Evolutionary conservation across 2,888 invertebrate species (phyloP), one percentile per base, ranked within the genome.

Genomic region (Rhagium mordax): DNA sequence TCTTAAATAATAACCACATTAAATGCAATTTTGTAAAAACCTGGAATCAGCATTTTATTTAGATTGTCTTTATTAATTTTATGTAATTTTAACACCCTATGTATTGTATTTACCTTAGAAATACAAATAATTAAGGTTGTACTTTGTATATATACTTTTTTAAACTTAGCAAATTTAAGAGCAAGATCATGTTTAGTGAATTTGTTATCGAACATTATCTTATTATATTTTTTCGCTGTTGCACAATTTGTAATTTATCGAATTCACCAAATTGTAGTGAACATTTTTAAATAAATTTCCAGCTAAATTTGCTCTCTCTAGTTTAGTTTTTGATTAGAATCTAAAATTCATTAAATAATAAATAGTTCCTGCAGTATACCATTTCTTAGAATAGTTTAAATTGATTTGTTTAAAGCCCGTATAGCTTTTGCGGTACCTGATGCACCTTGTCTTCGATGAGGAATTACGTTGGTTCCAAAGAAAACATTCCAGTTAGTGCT

Each of bases 231-330:
- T 49, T 64, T 47, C 27, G 20, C 29, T 64, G 49, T 15, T 51
- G 13, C 16, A 33, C 59, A 29, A 41, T 24, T 15, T 27, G 27
- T 49, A 64, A 27, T 64, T 64, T 49, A 51, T 61, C 49, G 4
- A 64, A 64, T 27, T 51, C 27, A 27, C 29, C 29, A 64, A 64
- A 24, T 48, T 64, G 64, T 64, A 64, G 64, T 15, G 5, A 49
- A 29, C 3, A 10, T 64, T 64, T 64, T 48, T 24, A 47, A 49
- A 21, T 62, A 27, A 62, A 62, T 62, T 64, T 64, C 10, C 64
- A 64, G 51, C 27, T 47, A 15, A 27, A 64, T 27, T 64, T 51
- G 62, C 51, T 64, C 61, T 64, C 61, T 59, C 33, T 59, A 64
- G 64, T 64, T 64, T 51, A 51, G 49, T 64, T 64, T 49, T 24